phyloP scores from a whole-genome alignment of 2,888 invertebrate species.

The Drosophila melanosoma region DNA sequence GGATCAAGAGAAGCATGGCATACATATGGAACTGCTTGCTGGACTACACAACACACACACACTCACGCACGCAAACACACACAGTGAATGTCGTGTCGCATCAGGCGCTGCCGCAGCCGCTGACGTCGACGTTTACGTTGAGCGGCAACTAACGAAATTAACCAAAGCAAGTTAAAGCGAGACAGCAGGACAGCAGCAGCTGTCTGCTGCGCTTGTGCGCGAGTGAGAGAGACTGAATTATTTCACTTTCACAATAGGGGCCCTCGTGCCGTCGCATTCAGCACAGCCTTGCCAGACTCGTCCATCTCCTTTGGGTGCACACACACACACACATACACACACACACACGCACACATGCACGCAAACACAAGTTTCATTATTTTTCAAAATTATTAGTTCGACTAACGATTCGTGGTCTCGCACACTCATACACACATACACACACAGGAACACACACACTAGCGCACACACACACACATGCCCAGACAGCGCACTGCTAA shows the following conservation, averaged over 20 bases:
- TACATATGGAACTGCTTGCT: constrained; percentile 49
- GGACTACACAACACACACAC: constrained; percentile 21
- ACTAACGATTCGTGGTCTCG: constrained; percentile 82
- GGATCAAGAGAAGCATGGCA: constrained; percentile 64
- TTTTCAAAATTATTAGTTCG: constrained; percentile 82
- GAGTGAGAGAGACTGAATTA: constrained; percentile 34
- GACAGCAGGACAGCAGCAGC: constrained; percentile 62
- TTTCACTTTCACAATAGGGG: constrained; percentile 39
- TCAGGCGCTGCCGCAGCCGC: constrained; percentile 28
- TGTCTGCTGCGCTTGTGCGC: constrained; percentile 24
- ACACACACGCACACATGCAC: constrained; percentile 23
- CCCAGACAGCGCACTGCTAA: constrained; percentile 39
- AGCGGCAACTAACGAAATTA: constrained; percentile 77
- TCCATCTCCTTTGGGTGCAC: constrained; percentile 11
- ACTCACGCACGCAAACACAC: constrained; percentile 6
- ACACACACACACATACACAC: constrained; percentile 28
- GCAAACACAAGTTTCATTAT: constrained; percentile 73
- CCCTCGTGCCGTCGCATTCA: constrained; percentile 45
- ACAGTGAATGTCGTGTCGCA: constrained; percentile 29
- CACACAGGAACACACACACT: background rate
- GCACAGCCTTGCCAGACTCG: constrained; percentile 27
- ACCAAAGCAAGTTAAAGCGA: constrained; percentile 79
- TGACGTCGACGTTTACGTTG: constrained; percentile 48
- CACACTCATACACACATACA: constrained; percentile 24
- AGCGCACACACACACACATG: constrained; percentile 14